A percentile compares a stretch with the other conserved stretches of the same genome.
phyloP scores from a whole-genome alignment of 2,888 invertebrate species.

The Masnerella sp. region DNA sequence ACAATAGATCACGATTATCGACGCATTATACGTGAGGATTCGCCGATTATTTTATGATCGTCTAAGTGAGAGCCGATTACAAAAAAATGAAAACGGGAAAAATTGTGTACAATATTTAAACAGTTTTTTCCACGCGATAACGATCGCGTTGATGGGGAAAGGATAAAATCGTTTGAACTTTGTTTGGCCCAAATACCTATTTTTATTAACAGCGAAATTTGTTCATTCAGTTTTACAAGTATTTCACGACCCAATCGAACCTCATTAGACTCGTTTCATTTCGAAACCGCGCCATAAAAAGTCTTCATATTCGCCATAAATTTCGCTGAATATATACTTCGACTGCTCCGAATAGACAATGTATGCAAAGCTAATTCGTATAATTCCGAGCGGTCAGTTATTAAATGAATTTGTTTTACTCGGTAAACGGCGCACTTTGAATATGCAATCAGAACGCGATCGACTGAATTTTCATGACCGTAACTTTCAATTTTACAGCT shows the following conservation, averaged over 20 bases:
- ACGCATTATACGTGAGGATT: conserved; percentile 43
- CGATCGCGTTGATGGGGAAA: too few species aligned
- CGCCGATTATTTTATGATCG: conserved; percentile 40
- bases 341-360: conserved; percentile 20
- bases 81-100: background rate
- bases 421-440: conserved; percentile 1
- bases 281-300: conserved; percentile 30
- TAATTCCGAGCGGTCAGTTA: conserved; percentile 15
- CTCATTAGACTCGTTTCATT: conserved; percentile 43
- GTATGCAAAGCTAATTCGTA: conserved; percentile 33
- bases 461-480: conserved; percentile 22
- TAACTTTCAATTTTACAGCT: conserved; percentile 40
- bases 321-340: conserved; percentile 33
- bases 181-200: conserved; percentile 44
- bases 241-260: conserved; percentile 43
- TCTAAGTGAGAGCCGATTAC: conserved; percentile 7
- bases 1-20: conserved; percentile 63
- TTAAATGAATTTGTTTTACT: conserved; percentile 30
- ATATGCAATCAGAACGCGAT: conserved; percentile 23
- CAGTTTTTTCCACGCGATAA: background rate
- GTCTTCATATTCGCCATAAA: conserved; percentile 29
- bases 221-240: conserved; percentile 29
- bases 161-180: conserved; percentile 27
- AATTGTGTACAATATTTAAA: background rate
- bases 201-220: conserved; percentile 29